phyloP scores from a whole-genome alignment of 2,888 invertebrate genomes.

The Dioctria linearis region DNA sequence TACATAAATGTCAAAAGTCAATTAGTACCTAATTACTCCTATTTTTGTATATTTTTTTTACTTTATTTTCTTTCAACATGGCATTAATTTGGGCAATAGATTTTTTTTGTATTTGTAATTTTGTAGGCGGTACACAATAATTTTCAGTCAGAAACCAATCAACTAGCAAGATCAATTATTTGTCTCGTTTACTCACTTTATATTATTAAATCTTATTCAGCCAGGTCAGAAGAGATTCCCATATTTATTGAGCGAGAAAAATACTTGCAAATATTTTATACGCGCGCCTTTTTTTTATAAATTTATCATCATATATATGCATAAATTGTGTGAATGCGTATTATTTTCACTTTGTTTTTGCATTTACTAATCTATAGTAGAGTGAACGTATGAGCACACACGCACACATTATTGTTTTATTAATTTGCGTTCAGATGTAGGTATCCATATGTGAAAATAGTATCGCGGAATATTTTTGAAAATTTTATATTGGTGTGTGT shows the following conservation, averaged over 20 bases:
- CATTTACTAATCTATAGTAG: background rate
- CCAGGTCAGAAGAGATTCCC: background rate
- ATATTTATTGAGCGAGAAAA: background rate
- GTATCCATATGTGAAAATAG: no score
- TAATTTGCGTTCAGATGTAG: no score
- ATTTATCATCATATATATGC: no score
- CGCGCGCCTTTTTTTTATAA: no score
- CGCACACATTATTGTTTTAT: background rate
- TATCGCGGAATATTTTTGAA: no score
- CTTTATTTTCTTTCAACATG: background rate
- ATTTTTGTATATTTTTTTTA: background rate
- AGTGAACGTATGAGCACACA: background rate
- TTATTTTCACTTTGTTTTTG: no score
- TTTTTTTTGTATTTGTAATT: constrained; percentile 28
- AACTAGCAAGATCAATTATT: constrained; percentile 55
- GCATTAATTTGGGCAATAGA: background rate
- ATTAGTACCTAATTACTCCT: no score
- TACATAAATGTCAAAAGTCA: no score
- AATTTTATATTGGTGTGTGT: no score
- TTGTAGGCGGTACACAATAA: constrained; percentile 57
- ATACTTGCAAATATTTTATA: background rate
- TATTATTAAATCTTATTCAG: constrained; percentile 19
- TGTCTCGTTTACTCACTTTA: constrained; percentile 51
- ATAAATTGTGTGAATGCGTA: no score
- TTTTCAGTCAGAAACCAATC: constrained; percentile 55